These are phyloP conservation scores for Ceratina japonica DNA, from an alignment of 1,140 invertebrate species.

Conservation along the genomic window DNA sequence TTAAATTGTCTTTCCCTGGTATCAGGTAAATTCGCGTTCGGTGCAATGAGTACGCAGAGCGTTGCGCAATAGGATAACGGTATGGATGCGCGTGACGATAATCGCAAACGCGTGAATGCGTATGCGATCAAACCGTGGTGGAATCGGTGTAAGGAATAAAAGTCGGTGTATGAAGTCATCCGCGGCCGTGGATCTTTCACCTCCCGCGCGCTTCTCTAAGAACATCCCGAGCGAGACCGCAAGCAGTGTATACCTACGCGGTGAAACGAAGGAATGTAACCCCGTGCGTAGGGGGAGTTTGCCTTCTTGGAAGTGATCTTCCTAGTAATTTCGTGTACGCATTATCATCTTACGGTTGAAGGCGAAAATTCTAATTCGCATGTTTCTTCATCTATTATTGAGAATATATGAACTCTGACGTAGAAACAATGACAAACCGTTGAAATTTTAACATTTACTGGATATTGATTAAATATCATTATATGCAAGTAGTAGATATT, in stretches of 20 bases:
- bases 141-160: conserved; percentile 9
- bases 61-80: conserved; percentile 19
- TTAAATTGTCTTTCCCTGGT: too few relatives aligned
- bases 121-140: neutral
- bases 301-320: conserved; percentile 28
- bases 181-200: neutral
- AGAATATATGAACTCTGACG: too few relatives aligned
- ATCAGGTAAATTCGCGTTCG: neutral
- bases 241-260: neutral
- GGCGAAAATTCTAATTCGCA: too few relatives aligned
- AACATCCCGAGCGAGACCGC: conserved; percentile 13
- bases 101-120: neutral
- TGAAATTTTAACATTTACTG: too few relatives aligned
- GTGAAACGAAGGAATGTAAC: conserved; percentile 16
- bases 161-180: conserved; percentile 8
- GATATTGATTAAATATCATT: too few relatives aligned
- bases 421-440: too few relatives aligned
- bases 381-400: too few relatives aligned
- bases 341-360: too few relatives aligned
- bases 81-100: conserved; percentile 29
- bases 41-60: neutral
- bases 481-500: neutral
- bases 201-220: neutral
- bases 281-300: conserved; percentile 8
- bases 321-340: neutral